These are phyloP conservation scores for Pavo muticus DNA, from an alignment of 2,113 vertebrate species.

Conservation along the genomic window DNA sequence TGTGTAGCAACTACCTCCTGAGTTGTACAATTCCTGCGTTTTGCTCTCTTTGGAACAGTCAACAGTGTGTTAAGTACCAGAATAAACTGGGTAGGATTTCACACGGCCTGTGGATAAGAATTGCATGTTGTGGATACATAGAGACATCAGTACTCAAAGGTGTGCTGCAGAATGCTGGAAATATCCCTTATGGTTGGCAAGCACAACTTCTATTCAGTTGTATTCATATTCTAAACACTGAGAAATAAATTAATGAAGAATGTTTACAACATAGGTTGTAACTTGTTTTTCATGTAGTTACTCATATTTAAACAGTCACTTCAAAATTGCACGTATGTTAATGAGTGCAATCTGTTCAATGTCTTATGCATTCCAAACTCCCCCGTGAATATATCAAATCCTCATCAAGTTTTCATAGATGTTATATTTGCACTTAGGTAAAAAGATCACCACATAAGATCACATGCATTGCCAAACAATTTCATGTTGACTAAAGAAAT, in stretches of 20 bases:
- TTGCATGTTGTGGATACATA: background rate
- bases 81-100: background rate
- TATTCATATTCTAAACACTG: background rate
- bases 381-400: background rate
- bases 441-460: background rate
- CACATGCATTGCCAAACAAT: background rate
- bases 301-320: background rate
- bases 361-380: background rate
- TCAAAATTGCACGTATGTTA: background rate
- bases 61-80: background rate
- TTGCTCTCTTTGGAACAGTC: background rate
- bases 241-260: background rate
- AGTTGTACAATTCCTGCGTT: background rate
- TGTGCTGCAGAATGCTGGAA: background rate
- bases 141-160: background rate
- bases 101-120: constrained; percentile 13
- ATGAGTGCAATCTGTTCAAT: background rate
- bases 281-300: background rate
- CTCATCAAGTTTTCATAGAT: background rate
- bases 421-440: background rate
- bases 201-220: background rate
- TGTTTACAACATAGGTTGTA: background rate
- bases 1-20: background rate
- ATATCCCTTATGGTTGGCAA: background rate
- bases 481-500: background rate